These are phyloP conservation scores for Pseudorhombus dupliciocellatus DNA, from an alignment of 2,113 vertebrate species.

Conservation along the genomic window DNA sequence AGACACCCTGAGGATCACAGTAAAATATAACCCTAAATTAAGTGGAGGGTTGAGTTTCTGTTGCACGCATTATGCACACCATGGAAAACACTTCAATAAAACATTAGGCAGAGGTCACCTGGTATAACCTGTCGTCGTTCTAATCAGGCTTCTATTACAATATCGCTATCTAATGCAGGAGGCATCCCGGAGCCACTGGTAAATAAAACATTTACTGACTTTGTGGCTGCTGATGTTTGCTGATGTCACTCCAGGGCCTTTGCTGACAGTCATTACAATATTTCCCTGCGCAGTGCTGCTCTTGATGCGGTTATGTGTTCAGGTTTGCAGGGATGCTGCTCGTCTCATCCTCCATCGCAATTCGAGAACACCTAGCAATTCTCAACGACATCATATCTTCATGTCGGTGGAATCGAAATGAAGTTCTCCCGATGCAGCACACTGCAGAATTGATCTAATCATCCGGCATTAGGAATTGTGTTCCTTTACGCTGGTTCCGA, in stretches of 20 bases:
- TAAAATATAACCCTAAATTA: constrained; percentile 27
- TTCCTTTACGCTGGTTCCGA: constrained; percentile 69
- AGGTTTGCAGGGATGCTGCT: constrained; percentile 19
- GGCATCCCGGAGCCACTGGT: constrained; percentile 21
- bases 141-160: constrained; percentile 45
- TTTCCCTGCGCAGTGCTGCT: constrained; percentile 20
- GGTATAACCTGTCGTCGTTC: constrained; percentile 40
- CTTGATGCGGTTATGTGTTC: constrained; percentile 47
- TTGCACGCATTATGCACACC: constrained; percentile 55
- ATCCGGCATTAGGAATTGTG: constrained; percentile 73
- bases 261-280: constrained; percentile 39
- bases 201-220: constrained; percentile 59
- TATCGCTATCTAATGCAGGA: constrained; percentile 34
- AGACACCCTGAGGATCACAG: constrained; percentile 11
- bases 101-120: constrained; percentile 51
- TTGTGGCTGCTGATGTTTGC: constrained; percentile 10
- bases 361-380: constrained; percentile 46
- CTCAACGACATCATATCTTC: constrained; percentile 67
- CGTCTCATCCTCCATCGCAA: constrained; percentile 61
- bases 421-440: constrained; percentile 60
- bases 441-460: constrained; percentile 67
- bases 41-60: constrained; percentile 31
- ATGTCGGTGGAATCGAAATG: constrained; percentile 66
- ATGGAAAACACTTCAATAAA: constrained; percentile 50
- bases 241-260: constrained; percentile 38